Percentiles rank a stretch among this genome's conserved stretches.
These are phyloP conservation scores for Ploceus nigricollis DNA, from an alignment of 2,113 vertebrate genomes.

Conservation along the genomic window DNA sequence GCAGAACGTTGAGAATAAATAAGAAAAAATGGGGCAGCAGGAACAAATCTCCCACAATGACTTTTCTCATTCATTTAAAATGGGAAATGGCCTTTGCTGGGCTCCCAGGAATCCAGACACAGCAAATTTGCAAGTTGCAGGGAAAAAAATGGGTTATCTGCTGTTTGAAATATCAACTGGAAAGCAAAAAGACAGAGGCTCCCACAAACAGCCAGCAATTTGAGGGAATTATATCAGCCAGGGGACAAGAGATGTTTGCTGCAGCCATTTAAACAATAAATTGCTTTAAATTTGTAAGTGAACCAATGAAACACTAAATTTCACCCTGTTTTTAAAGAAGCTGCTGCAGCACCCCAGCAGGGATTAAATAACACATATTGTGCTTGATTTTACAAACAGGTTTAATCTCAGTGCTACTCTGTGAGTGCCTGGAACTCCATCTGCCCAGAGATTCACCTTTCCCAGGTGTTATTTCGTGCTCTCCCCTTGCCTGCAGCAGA, in stretches of 20 bases:
- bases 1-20: slow-evolving; percentile 60
- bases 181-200: background rate
- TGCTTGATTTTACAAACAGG: background rate
- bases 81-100: background rate
- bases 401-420: background rate
- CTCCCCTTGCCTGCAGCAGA: background rate
- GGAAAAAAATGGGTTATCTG: background rate
- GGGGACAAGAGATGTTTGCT: background rate
- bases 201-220: background rate
- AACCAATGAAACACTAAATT: background rate
- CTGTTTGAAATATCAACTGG: slow-evolving; percentile 10
- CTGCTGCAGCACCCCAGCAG: background rate
- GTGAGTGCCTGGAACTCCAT: background rate
- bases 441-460: background rate
- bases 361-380: background rate
- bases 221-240: background rate
- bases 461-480: background rate
- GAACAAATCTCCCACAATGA: slow-evolving; percentile 58
- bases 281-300: background rate
- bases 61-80: slow-evolving; percentile 48
- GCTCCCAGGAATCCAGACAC: background rate
- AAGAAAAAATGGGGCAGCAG: slow-evolving; percentile 56
- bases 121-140: background rate
- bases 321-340: background rate
- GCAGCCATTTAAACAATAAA: background rate